phyloP scores from a whole-genome alignment of 2,888 invertebrate genomes.

The Drosophila prolongata region DNA sequence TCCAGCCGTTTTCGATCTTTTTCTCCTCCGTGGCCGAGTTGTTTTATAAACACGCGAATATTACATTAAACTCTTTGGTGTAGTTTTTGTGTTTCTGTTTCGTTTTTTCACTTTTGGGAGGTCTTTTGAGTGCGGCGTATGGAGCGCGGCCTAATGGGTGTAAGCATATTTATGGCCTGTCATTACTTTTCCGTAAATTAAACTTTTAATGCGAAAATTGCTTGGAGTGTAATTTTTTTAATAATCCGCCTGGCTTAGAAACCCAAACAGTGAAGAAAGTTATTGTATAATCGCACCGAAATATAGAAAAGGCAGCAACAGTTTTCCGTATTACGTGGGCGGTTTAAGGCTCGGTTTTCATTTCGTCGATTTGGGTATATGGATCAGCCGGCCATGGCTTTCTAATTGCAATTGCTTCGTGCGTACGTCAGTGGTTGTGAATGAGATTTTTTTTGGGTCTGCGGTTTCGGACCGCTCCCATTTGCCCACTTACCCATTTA shows the following conservation, averaged over 20 bases:
- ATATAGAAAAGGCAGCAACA: conserved; percentile 23
- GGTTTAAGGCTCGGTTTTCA: conserved; percentile 38
- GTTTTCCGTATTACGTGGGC: conserved; percentile 75
- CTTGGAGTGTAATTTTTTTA: conserved; percentile 65
- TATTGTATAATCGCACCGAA: conserved; percentile 64
- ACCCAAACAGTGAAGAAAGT: conserved; percentile 60
- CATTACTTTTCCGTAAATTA: conserved; percentile 78
- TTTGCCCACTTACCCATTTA: conserved; percentile 7
- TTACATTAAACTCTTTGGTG: conserved; percentile 68
- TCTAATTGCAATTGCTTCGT: conserved; percentile 58
- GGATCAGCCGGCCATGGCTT: conserved; percentile 46
- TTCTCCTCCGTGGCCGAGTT: conserved; percentile 45
- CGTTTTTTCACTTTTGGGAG: conserved; percentile 42
- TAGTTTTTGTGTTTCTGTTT: conserved; percentile 46
- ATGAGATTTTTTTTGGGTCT: conserved; percentile 19
- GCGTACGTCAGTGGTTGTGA: conserved; percentile 40
- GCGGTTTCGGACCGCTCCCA: conserved; percentile 38
- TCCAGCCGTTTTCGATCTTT: conserved; percentile 33
- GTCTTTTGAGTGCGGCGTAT: conserved; percentile 22
- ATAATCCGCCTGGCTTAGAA: conserved; percentile 61
- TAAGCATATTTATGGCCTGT: conserved; percentile 76
- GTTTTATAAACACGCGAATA: conserved; percentile 78
- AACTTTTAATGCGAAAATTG: conserved; percentile 80
- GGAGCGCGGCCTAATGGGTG: conserved; percentile 62
- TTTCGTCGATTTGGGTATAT: conserved; percentile 24